These are phyloP conservation scores for Smutsia temminckii DNA, from an alignment of 2,797 vertebrate genomes.

Conservation along the genomic window DNA sequence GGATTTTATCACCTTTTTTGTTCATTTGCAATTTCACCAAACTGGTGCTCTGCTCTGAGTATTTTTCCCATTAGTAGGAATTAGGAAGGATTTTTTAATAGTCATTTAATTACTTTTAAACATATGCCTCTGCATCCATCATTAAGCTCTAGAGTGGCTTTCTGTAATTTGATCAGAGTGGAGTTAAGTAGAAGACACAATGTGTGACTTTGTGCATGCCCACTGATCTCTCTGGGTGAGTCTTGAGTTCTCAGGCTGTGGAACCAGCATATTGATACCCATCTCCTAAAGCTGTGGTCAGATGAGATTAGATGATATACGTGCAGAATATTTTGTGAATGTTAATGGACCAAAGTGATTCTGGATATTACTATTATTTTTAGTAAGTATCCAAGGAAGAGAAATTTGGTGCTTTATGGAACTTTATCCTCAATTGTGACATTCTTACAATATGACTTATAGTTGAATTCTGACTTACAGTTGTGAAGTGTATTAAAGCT, in stretches of 20 bases:
- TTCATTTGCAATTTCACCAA: slow-evolving; percentile 60
- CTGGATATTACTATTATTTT: background rate
- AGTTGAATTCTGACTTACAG: background rate
- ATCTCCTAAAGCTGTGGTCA: background rate
- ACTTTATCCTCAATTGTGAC: background rate
- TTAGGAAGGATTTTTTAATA: slow-evolving; percentile 52
- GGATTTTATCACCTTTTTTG: slow-evolving; percentile 40
- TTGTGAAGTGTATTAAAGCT: background rate
- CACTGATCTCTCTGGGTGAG: background rate
- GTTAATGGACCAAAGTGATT: background rate
- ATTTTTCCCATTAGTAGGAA: slow-evolving; percentile 54
- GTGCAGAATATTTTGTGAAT: background rate
- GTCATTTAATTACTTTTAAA: slow-evolving; percentile 70
- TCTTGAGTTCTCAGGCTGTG: background rate
- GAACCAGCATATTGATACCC: background rate
- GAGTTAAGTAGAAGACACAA: background rate
- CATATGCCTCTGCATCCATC: slow-evolving; percentile 37
- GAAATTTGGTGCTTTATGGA: background rate
- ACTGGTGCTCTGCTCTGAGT: slow-evolving; percentile 41
- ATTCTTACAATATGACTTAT: background rate
- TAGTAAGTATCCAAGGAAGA: background rate
- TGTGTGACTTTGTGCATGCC: background rate
- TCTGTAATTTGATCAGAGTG: background rate
- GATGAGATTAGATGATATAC: background rate
- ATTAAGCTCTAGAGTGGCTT: slow-evolving; percentile 32